These are phyloP conservation scores for Andrena chrysosceles DNA, from an alignment of 2,888 invertebrate species.

Conservation along the genomic window DNA sequence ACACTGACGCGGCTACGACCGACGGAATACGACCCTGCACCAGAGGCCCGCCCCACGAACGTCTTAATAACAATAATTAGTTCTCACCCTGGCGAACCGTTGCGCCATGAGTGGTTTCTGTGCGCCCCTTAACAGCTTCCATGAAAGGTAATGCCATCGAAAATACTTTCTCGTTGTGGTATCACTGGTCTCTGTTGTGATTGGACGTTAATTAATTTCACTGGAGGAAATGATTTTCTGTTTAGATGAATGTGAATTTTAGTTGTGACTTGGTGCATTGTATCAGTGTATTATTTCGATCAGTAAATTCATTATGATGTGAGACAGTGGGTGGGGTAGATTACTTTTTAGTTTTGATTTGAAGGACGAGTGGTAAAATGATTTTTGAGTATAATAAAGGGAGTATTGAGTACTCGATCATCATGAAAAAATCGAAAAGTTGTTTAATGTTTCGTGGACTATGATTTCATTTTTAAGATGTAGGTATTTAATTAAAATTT, in stretches of 20 bases:
- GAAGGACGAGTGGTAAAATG: too few species aligned
- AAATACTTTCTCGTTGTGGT: conserved; percentile 25
- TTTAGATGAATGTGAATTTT: neutral
- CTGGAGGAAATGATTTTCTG: neutral
- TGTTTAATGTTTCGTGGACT: too few species aligned
- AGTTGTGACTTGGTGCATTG: neutral
- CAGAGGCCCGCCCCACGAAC: conserved; percentile 34
- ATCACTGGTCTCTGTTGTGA: neutral
- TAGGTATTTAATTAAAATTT: too few species aligned
- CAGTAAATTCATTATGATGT: too few species aligned
- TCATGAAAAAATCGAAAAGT: too few species aligned
- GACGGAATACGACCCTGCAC: conserved; percentile 40
- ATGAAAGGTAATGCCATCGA: neutral
- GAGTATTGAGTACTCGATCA: too few species aligned
- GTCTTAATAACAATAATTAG: conserved; percentile 71
- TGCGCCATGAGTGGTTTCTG: conserved; percentile 1
- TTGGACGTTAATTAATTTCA: neutral
- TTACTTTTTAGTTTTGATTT: too few species aligned
- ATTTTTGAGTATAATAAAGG: too few species aligned
- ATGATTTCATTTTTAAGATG: too few species aligned
- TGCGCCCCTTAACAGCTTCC: conserved; percentile 18
- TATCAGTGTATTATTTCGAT: neutral
- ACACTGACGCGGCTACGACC: conserved; percentile 27
- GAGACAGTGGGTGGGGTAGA: too few species aligned
- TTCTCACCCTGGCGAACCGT: conserved; percentile 24